Percentiles rank a stretch among this genome's conserved stretches.
Conservation (phyloP, 2,888 invertebrate genomes). For the Parthenolecanium corni region DNA sequence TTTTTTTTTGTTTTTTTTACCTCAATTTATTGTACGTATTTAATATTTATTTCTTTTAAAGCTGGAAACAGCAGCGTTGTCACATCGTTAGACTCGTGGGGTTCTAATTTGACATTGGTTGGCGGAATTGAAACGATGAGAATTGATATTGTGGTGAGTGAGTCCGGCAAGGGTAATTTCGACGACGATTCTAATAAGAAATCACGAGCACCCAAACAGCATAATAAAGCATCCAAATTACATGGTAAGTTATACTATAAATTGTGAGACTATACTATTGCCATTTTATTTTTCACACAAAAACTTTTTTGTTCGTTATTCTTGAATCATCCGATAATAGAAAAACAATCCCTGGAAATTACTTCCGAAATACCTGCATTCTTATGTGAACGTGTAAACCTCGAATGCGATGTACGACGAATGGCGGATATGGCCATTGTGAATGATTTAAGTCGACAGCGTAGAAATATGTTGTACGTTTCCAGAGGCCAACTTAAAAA, state of each 20-base stretch:
- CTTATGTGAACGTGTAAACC: constrained; percentile 78
- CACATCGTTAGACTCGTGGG: constrained; percentile 72
- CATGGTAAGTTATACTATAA: constrained; percentile 1
- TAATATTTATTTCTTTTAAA: not conserved
- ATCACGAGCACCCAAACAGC: constrained; percentile 39
- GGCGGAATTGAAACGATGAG: constrained; percentile 78
- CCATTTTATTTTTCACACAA: too few relatives aligned
- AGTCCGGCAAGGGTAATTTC: constrained; percentile 55
- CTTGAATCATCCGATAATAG: constrained; percentile 13
- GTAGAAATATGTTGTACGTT: constrained; percentile 74
- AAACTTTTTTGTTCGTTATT: not conserved
- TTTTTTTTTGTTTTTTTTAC: too few relatives aligned
- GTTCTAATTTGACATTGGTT: constrained; percentile 70
- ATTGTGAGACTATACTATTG: not conserved
- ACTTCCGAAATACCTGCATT: constrained; percentile 74
- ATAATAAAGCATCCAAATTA: constrained; percentile 23
- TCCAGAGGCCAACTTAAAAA: constrained; percentile 77
- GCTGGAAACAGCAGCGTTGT: constrained; percentile 38
- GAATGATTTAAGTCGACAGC: constrained; percentile 57
- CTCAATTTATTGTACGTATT: not conserved
- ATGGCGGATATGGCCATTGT: constrained; percentile 81
- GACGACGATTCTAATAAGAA: constrained; percentile 41
- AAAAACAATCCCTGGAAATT: constrained; percentile 46
- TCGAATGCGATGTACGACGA: constrained; percentile 79
- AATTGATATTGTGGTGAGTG: constrained; percentile 90